Percentiles rank a stretch among this genome's conserved stretches.
Conservation (phyloP, 1,140 invertebrate genomes). For the Scaptomyza graminum region DNA sequence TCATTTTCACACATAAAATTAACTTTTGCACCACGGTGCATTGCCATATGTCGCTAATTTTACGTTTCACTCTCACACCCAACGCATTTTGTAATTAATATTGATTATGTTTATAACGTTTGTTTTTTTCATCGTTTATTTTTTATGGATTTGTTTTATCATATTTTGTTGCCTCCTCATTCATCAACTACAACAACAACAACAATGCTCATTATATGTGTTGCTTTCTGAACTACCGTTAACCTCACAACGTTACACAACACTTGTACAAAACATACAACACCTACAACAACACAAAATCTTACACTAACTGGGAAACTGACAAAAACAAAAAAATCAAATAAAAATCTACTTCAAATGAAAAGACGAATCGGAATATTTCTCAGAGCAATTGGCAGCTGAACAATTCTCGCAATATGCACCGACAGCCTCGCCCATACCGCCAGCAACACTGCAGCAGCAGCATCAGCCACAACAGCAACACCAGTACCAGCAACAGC, state of each 20-base stretch:
- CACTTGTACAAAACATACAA: constrained; percentile 33
- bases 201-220: constrained; percentile 52
- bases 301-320: constrained; percentile 52
- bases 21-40: constrained; percentile 45
- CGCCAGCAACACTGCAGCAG: constrained; percentile 60
- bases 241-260: constrained; percentile 60
- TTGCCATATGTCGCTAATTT: constrained; percentile 1
- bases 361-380: constrained; percentile 83
- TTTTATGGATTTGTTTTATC: constrained; percentile 61
- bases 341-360: constrained; percentile 14
- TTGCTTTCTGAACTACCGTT: constrained; percentile 78
- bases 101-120: constrained; percentile 52
- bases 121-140: constrained; percentile 55
- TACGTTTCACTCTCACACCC: constrained; percentile 40
- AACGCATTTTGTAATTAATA: constrained; percentile 67
- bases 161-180: constrained; percentile 50
- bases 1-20: too few relatives aligned
- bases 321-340: constrained; percentile 5
- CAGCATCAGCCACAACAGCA: constrained; percentile 50
- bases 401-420: constrained; percentile 84
- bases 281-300: constrained; percentile 30
- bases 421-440: constrained; percentile 77
- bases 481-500: constrained; percentile 51
- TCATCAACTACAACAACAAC: constrained; percentile 41
- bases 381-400: constrained; percentile 84